Evolutionary conservation across 2,113 vertebrate genomes (phyloP), one percentile per base, ranked within the genome.

Genomic region (Odontesthes bonariensis): DNA sequence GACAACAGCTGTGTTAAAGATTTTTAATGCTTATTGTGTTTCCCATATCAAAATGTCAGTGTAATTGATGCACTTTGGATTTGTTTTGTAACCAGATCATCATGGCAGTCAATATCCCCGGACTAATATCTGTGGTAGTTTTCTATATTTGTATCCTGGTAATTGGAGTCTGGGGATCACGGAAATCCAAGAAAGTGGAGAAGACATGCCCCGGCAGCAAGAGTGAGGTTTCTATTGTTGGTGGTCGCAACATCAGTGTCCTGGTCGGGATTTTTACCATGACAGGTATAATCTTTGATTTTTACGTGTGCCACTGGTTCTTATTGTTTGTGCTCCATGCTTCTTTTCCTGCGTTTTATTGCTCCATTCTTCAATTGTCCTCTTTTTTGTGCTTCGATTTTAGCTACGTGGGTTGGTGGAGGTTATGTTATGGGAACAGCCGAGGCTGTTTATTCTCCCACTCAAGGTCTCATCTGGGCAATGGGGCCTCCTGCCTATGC

Each of bases 381-480:
- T 61, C 60, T 13, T 32, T 64, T 59, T 8, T 73, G 1, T 67
- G n/a, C 19, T 71, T 63, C 60, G 12, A 22, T 71, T 76, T 55
- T 56, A 96, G 95, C 95, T 6, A 94, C 93, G 4, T 95, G 95
- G 94, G 94, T 95, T 52, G 95, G 95, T 83, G 95, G 94, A 82
- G 94, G 91, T 10, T 95, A 94, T 59, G 94, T 95, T 32, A 85
- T 94, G 49, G 94, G 94, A 46, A 95, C 88, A 13, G 93, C 95
- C 74, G 95, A 96, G 88, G 92, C 92, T 0, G 83, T 95, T 74
- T 95, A 95, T 72, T 83, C 92, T 66, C 95, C 94, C 16, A 73
- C 86, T n/a, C 92, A 88, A 88, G 94, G 94, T 69, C 69, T 96
- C 0, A 17, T 92, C 64, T 96, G 95, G 95, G 91, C 93, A 35